Conservation (phyloP, 2,113 vertebrate species). For the Notarius lentiginosus region DNA sequence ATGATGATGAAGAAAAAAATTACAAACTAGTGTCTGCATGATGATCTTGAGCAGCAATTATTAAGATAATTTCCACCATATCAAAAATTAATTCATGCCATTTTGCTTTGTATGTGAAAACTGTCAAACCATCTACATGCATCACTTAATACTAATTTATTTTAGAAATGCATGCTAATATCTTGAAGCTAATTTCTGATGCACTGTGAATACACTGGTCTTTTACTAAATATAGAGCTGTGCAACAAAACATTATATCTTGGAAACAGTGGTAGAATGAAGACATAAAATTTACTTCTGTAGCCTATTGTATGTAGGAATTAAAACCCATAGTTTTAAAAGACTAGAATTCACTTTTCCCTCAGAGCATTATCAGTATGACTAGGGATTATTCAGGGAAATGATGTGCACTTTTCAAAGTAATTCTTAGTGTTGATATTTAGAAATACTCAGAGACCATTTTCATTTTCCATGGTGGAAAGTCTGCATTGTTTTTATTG, state of each 20-base stretch:
- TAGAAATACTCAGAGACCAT: neutral
- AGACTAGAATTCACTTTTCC: neutral
- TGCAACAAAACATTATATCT: neutral
- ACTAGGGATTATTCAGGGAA: neutral
- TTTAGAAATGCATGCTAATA: neutral
- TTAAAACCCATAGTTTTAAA: neutral
- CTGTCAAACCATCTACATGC: neutral
- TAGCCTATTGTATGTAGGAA: neutral
- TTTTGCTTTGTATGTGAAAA: neutral
- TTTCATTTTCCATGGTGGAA: neutral
- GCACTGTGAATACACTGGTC: neutral
- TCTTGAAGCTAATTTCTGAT: neutral
- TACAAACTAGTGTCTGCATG: neutral
- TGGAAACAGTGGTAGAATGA: neutral
- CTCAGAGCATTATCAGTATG: neutral
- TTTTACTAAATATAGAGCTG: neutral
- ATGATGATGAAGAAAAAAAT: no score
- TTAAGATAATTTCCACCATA: conserved; percentile 5
- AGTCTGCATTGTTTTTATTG: conserved; percentile 23
- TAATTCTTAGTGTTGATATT: conserved; percentile 10
- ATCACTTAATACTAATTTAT: conserved; percentile 9
- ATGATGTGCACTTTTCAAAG: neutral
- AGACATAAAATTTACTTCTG: neutral
- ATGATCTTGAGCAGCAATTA: neutral
- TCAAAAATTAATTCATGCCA: conserved; percentile 7